Evolutionary conservation across 2,797 vertebrate species (phyloP), one percentile per base, ranked within the genome.

Genomic region (Nothura maculosa): DNA sequence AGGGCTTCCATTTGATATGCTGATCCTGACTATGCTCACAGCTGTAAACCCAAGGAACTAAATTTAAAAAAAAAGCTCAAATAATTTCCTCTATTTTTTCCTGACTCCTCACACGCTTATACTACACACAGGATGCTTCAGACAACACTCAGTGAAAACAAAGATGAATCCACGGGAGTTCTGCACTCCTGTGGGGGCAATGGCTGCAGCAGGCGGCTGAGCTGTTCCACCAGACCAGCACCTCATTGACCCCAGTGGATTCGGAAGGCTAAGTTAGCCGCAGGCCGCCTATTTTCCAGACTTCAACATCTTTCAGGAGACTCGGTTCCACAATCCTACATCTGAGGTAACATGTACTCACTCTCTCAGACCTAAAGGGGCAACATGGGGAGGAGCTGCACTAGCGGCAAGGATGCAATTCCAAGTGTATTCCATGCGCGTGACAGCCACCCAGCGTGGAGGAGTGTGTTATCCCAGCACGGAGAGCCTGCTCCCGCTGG

Each of bases 191-290:
- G 5, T 45, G 86, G 28, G 12, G 34, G 24, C 19, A 45, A 42
- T 24, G 66, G 61, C 82, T 63, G 64, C 78, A 87, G 57, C 22
- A 75, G 25, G 30, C 32, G 75, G 15, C 11, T 54, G 19, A 72
- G 70, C 12, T 28, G 43, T 32, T 72, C 64, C 60, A n/a, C 18
- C 60, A 72, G 66, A 87, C 32, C 76, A 82, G 48, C 54, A 66
- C 16, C 25, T 30, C 32, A 70, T 58, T 81, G 68, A 69, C 40
- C 36, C n/a, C 66, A 66, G 74, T 3, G 5, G 6, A 66, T 62
- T 90, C 62, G 47, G 61, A 72, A 54, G 60, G 60, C 21, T 76
- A 34, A 85, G 62, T 72, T 82, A 76, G 82, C 48, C 82, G 12
- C 38, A 38, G 28, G 34, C 10, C 34, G 45, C 22, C 34, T 2